Conservation (phyloP, 2,888 invertebrate genomes). For the Aphidoletes aphidimyza region DNA sequence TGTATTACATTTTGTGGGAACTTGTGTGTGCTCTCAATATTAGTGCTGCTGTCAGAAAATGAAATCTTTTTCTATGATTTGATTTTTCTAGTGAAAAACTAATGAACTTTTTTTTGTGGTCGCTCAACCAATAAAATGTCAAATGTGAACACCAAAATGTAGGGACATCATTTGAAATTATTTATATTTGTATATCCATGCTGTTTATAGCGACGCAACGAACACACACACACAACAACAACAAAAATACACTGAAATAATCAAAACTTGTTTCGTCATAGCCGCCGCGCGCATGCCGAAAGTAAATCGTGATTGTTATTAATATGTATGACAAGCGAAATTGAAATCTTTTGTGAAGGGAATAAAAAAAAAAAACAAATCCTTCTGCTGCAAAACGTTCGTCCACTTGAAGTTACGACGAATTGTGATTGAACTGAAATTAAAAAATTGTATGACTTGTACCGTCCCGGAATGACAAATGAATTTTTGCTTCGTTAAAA, state of each 20-base stretch:
- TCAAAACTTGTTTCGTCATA: not conserved
- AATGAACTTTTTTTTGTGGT: too few relatives aligned
- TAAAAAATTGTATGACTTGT: not conserved
- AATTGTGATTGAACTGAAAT: not conserved
- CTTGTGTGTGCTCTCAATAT: too few relatives aligned
- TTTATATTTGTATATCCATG: not conserved
- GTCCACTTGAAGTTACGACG: too few relatives aligned
- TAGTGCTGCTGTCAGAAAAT: too few relatives aligned
- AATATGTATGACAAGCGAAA: constrained; percentile 18
- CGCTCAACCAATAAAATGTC: not conserved
- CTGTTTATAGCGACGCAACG: constrained; percentile 13
- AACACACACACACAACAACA: too few relatives aligned
- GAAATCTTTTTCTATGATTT: too few relatives aligned
- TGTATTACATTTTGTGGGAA: too few relatives aligned
- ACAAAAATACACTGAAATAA: too few relatives aligned
- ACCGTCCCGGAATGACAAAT: constrained; percentile 3
- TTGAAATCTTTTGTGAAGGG: not conserved
- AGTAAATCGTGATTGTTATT: not conserved
- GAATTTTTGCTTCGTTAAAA: not conserved
- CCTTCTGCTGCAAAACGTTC: not conserved
- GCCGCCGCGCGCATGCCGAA: not conserved
- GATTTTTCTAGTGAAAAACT: too few relatives aligned
- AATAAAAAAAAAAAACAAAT: not conserved
- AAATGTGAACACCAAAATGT: not conserved
- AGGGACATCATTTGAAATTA: constrained; percentile 16